phyloP scores from a whole-genome alignment of 2,797 vertebrate genomes.

The Cercopithecus hamlyni region DNA sequence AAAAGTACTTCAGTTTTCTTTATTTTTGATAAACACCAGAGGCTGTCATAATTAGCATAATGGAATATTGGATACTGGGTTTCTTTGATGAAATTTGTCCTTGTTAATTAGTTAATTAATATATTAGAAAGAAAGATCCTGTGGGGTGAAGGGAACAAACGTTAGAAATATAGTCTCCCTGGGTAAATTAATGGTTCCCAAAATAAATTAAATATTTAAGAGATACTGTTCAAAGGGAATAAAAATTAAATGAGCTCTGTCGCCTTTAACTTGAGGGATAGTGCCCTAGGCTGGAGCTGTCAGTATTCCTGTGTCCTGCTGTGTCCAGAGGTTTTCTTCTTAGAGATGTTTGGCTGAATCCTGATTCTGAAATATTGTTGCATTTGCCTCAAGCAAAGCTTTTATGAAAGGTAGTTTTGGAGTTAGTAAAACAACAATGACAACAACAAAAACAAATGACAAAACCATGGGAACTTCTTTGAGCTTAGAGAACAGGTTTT shows the following conservation, averaged over 20 bases:
- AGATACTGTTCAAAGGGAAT: background rate
- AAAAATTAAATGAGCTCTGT: background rate
- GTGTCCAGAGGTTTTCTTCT: background rate
- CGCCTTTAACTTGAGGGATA: background rate
- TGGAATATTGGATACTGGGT: background rate
- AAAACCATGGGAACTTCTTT: background rate
- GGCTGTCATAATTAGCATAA: background rate
- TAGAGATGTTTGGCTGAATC: background rate
- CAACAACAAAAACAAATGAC: background rate
- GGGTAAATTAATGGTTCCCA: background rate
- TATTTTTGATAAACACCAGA: background rate
- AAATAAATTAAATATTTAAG: background rate
- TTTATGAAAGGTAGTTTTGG: background rate
- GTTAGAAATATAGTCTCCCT: background rate
- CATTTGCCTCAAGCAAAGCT: background rate
- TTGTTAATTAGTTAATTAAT: background rate
- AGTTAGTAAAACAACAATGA: background rate
- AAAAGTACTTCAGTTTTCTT: background rate
- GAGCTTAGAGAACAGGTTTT: background rate
- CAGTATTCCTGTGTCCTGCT: background rate
- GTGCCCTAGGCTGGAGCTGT: background rate
- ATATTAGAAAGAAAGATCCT: no score
- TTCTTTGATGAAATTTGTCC: background rate
- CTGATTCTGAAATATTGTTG: background rate
- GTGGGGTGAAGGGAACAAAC: background rate